phyloP scores from a whole-genome alignment of 2,797 vertebrate genomes.

The Gadopsis marmoratus region DNA sequence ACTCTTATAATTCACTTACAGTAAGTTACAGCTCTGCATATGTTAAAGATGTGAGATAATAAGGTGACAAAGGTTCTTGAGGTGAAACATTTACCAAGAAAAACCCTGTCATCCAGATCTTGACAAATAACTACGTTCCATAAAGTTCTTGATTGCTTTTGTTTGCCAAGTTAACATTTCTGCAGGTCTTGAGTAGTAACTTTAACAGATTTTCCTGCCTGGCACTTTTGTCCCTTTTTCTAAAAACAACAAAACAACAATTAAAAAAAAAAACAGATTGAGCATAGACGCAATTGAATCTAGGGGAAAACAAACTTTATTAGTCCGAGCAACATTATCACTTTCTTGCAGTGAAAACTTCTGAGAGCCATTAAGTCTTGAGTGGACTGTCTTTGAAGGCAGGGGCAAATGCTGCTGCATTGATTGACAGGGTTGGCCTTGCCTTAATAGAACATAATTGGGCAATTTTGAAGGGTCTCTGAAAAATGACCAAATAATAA shows the following conservation, averaged over 20 bases:
- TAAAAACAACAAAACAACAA: background rate
- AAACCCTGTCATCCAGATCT: background rate
- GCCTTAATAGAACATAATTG: conserved; percentile 98
- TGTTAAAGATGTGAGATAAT: background rate
- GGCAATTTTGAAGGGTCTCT: conserved; percentile 92
- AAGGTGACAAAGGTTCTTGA: background rate
- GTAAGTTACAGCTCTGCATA: background rate
- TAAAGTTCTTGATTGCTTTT: background rate
- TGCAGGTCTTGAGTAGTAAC: conserved; percentile 9
- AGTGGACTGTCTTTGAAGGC: conserved; percentile 87
- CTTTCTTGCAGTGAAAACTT: conserved; percentile 72
- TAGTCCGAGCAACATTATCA: conserved; percentile 81
- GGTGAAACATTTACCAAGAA: background rate
- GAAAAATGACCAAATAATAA: conserved; percentile 89
- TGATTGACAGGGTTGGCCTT: conserved; percentile 96
- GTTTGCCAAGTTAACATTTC: background rate
- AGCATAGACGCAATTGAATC: conserved; percentile 22
- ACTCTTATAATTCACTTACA: background rate
- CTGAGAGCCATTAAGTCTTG: conserved; percentile 82
- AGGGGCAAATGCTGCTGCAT: conserved; percentile 86
- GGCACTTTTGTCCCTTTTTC: background rate
- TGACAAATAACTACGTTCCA: conserved; percentile 1
- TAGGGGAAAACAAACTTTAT: conserved; percentile 67
- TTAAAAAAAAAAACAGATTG: conserved; percentile 9
- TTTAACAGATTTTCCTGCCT: conserved; percentile 25